A percentile compares a stretch with the other conserved stretches of the same genome.
These are phyloP conservation scores for Bos javanicus DNA, from an alignment of 2,113 vertebrate species.

Conservation along the genomic window DNA sequence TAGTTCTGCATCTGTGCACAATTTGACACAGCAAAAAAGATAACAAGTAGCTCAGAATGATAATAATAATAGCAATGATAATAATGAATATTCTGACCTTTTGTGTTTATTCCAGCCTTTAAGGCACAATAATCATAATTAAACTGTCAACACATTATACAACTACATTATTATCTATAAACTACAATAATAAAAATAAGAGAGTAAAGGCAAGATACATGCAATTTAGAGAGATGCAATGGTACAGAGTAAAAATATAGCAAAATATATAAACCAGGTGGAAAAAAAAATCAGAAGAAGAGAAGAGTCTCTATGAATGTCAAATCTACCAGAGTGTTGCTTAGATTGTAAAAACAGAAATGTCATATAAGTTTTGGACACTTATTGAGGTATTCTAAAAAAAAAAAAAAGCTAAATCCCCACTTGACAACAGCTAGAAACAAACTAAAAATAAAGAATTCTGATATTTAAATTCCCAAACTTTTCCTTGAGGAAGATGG, in stretches of 20 bases:
- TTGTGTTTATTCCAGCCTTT: neutral
- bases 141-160: neutral
- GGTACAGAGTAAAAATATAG: neutral
- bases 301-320: neutral
- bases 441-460: neutral
- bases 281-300: neutral
- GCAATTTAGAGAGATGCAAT: neutral
- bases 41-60: neutral
- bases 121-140: neutral
- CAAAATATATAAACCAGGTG: neutral
- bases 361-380: neutral
- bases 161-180: conserved; percentile 10
- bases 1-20: neutral
- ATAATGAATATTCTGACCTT: neutral
- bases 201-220: neutral
- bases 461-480: neutral
- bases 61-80: neutral
- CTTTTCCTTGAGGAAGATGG: neutral
- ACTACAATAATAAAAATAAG: conserved; percentile 2
- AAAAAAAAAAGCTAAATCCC: neutral
- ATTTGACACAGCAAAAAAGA: neutral
- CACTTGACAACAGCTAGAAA: neutral
- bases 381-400: neutral
- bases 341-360: neutral
- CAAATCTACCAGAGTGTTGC: neutral